phyloP scores from a whole-genome alignment of 2,797 vertebrate genomes.

The Channa striata region DNA sequence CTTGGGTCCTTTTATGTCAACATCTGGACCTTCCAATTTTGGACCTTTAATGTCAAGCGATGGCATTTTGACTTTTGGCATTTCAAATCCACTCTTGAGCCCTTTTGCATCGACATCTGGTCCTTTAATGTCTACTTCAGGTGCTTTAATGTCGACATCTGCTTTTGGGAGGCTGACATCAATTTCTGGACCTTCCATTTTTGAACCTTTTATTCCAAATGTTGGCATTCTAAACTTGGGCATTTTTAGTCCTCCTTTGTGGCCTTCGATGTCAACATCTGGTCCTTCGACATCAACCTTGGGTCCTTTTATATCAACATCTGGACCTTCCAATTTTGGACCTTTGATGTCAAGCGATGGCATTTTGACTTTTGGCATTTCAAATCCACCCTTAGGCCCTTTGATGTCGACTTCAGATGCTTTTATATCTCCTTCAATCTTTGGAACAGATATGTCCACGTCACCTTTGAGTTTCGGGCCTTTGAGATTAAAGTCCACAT shows the following conservation, averaged over 20 bases:
- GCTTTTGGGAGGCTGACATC: constrained; percentile 20
- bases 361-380: constrained; percentile 51
- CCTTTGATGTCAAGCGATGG: constrained; percentile 36
- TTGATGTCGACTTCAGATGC: constrained; percentile 11
- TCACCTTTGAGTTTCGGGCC: constrained; percentile 35
- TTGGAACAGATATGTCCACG: constrained; percentile 34
- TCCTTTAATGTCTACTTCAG: constrained; percentile 14
- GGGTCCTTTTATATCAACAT: constrained; percentile 16
- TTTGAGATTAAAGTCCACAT: constrained; percentile 42
- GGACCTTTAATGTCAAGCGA: too few relatives aligned
- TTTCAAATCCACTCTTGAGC: too few relatives aligned
- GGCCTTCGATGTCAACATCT: not conserved
- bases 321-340: constrained; percentile 22
- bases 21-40: too few relatives aligned
- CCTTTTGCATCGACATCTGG: not conserved
- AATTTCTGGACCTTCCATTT: constrained; percentile 2
- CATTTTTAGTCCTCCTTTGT: not conserved
- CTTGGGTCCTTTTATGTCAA: too few relatives aligned
- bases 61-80: too few relatives aligned
- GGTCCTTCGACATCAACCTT: constrained; percentile 9
- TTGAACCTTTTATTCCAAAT: constrained; percentile 25
- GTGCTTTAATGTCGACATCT: constrained; percentile 4
- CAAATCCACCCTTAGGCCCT: constrained; percentile 17
- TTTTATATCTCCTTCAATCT: constrained; percentile 23
- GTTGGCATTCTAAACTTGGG: constrained; percentile 26